phyloP scores from a whole-genome alignment of 35 echinoderm and acorn worm species.

The Heliocidaris erythrogramma region DNA sequence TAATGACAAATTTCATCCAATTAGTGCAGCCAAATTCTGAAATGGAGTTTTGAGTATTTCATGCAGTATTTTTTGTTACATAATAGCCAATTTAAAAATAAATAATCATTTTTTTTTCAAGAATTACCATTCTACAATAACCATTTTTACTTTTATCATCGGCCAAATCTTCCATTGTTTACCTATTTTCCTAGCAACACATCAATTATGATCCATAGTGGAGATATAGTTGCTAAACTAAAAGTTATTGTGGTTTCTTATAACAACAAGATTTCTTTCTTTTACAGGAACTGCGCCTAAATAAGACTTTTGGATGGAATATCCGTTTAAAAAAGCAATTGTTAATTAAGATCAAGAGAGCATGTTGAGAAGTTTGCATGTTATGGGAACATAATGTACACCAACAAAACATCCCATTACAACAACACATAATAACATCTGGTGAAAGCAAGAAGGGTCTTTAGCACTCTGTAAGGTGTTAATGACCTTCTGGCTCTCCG shows the following conservation, averaged over 20 bases:
- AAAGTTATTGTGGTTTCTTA: background rate
- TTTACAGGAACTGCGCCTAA: background rate
- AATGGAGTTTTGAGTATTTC: background rate
- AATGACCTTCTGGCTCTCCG: background rate
- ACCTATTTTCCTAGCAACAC: background rate
- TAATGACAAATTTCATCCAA: background rate
- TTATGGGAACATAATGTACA: background rate
- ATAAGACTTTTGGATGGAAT: background rate
- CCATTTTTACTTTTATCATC: background rate
- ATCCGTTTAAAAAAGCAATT: background rate
- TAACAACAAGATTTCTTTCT: background rate
- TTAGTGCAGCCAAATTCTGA: background rate
- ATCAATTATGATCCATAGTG: background rate
- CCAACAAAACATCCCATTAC: background rate
- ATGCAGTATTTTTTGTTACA: background rate
- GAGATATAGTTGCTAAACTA: background rate
- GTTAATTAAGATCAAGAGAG: constrained; percentile 4
- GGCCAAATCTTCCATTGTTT: background rate
- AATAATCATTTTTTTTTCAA: background rate
- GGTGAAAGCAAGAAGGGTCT: background rate
- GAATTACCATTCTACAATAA: background rate
- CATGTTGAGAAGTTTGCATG: background rate
- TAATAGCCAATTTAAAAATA: background rate
- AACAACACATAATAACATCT: background rate
- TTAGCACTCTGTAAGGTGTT: background rate